Percentiles rank a stretch among this genome's conserved stretches.
Evolutionary conservation across 2,888 invertebrate genomes (phyloP).

Genomic region (Gortyna flavago): DNA sequence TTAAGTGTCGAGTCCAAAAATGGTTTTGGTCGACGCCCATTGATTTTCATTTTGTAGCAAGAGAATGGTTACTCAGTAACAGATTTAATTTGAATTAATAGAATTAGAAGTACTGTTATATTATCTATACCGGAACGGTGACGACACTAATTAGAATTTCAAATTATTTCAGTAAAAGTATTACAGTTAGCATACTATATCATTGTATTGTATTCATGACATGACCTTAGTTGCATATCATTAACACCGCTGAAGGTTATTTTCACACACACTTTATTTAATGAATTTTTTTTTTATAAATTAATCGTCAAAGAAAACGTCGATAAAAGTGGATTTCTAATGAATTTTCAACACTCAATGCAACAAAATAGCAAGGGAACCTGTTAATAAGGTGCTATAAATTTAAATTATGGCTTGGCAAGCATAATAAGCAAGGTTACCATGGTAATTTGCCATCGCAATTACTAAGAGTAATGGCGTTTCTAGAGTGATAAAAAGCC

Average conservation of each 20-base stretch:
- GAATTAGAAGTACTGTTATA: neutral
- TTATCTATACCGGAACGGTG: neutral
- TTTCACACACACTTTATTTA: neutral
- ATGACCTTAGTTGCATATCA: slow-evolving; percentile 7
- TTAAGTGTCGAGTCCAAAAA: slow-evolving; percentile 28
- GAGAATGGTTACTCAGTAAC: slow-evolving; percentile 3
- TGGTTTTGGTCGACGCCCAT: slow-evolving; percentile 8
- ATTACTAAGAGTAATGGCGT: slow-evolving; percentile 61
- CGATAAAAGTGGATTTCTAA: slow-evolving; percentile 13
- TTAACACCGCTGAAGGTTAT: slow-evolving; percentile 2
- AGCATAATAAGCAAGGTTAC: slow-evolving; percentile 47
- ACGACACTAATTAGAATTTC: slow-evolving; percentile 11
- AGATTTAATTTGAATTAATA: slow-evolving; percentile 10
- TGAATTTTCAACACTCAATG: slow-evolving; percentile 20
- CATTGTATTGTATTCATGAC: slow-evolving; percentile 32
- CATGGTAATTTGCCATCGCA: slow-evolving; percentile 50
- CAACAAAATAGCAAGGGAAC: slow-evolving; percentile 14
- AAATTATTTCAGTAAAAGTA: slow-evolving; percentile 18
- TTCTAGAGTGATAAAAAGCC: slow-evolving; percentile 57
- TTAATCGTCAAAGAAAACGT: neutral
- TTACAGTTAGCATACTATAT: neutral
- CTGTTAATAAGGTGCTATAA: slow-evolving; percentile 47
- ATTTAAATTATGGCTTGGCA: slow-evolving; percentile 35
- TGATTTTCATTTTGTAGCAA: slow-evolving; percentile 5
- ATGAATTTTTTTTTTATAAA: slow-evolving; percentile 11